Evolutionary conservation across 2,113 vertebrate species (phyloP).

Genomic region (Bos taurus): ARS-UCD2.0 NC_037348.1:43057501-43058000

Average conservation of each 20-base stretch:
- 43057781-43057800: neutral
- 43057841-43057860: neutral
- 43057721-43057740: neutral
- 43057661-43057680: neutral
- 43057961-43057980: neutral
- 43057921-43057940: neutral
- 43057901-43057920: neutral
- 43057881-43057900: neutral
- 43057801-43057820: neutral
- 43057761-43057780: conserved; percentile 19
- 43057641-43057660: conserved; percentile 22
- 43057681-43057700: conserved; percentile 35
- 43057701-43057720: conserved; percentile 46
- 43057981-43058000: neutral
- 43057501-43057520: neutral
- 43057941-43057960: neutral
- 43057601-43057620: neutral
- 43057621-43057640: neutral
- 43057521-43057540: neutral
- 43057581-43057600: neutral
- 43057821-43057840: conserved; percentile 6
- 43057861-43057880: neutral
- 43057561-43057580: neutral
- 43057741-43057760: neutral
- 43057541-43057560: neutral